These are phyloP conservation scores for Armadillidium nasatum DNA, from an alignment of 1,140 invertebrate species.

Conservation along the genomic window DNA sequence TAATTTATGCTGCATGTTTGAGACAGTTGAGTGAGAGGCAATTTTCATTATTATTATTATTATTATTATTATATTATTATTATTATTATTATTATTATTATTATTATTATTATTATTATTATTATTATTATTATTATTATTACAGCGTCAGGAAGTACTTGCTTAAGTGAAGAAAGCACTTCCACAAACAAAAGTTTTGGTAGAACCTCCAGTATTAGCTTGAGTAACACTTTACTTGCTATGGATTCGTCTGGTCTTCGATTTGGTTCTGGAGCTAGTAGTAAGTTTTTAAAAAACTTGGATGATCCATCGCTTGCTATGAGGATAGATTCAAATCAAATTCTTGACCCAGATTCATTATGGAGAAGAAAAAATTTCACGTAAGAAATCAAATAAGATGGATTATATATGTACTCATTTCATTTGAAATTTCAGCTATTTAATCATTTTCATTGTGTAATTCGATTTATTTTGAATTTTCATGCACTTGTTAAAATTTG, in stretches of 20 bases:
- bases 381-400: conserved; percentile 17
- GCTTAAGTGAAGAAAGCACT: conserved; percentile 45
- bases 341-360: conserved; percentile 76
- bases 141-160: conserved; percentile 45
- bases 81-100: background rate
- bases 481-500: too few relatives aligned
- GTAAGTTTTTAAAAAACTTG: conserved; percentile 47
- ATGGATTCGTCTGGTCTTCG: conserved; percentile 54
- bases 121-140: conserved; percentile 7
- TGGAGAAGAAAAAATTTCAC: conserved; percentile 60
- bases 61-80: background rate
- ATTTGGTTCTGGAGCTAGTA: conserved; percentile 45
- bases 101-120: background rate
- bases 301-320: conserved; percentile 58
- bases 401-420: too few relatives aligned
- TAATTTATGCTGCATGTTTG: background rate
- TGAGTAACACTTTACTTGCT: conserved; percentile 63
- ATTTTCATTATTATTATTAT: background rate
- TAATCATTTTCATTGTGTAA: too few relatives aligned
- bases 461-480: too few relatives aligned
- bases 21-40: background rate
- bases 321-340: conserved; percentile 71
- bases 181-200: conserved; percentile 29
- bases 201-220: conserved; percentile 62
- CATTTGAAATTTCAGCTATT: too few relatives aligned